These are phyloP conservation scores for Atrichornis clamosus DNA, from an alignment of 2,113 vertebrate genomes.

Conservation along the genomic window DNA sequence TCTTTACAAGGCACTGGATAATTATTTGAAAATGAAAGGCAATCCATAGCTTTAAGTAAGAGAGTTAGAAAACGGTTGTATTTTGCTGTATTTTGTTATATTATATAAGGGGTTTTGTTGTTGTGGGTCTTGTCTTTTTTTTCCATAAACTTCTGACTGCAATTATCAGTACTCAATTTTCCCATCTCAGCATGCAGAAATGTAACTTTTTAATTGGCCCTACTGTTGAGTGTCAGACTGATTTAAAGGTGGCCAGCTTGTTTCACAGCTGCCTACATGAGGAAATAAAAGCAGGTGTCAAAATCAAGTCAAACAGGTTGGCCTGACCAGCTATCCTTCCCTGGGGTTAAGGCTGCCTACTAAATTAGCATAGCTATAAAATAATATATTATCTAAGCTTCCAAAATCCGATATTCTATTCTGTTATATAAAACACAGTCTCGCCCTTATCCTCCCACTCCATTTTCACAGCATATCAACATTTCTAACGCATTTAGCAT, in stretches of 20 bases:
- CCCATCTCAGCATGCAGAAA: not conserved
- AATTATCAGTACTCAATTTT: not conserved
- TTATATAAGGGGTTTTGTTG: not conserved
- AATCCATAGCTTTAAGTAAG: not conserved
- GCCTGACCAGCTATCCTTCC: not conserved
- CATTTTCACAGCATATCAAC: not conserved
- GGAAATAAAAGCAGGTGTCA: conserved; percentile 4
- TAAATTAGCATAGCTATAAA: not conserved
- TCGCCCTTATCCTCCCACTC: not conserved
- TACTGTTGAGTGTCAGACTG: not conserved
- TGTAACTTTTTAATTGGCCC: not conserved
- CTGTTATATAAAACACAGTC: not conserved
- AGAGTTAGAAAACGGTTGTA: not conserved
- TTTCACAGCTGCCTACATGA: not conserved
- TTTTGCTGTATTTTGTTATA: not conserved
- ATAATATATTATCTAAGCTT: not conserved
- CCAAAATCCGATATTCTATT: not conserved
- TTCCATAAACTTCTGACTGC: not conserved
- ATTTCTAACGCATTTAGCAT: not conserved
- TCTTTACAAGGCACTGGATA: not conserved
- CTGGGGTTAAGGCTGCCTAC: not conserved
- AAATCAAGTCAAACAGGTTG: conserved; percentile 24
- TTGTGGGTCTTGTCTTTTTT: not conserved
- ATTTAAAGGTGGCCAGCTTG: conserved; percentile 1
- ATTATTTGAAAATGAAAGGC: not conserved